Evolutionary conservation across 2,888 invertebrate genomes (phyloP), one percentile per base, ranked within the genome.

Genomic region (Xylophagus ater): DNA sequence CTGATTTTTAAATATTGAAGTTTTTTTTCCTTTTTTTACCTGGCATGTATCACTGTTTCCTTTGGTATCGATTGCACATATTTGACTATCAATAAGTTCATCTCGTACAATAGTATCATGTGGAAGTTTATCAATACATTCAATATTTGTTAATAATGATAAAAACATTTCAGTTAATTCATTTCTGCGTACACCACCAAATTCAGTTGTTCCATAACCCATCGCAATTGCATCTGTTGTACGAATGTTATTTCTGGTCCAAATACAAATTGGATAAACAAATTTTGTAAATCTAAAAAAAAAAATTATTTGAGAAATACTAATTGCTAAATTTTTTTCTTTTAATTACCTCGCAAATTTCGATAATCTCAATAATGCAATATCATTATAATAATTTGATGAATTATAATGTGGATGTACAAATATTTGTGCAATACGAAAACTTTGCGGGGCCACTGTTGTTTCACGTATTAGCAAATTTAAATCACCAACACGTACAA

Each of bases 341-440:
- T 14, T 3, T 39, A 33, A 12, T 14, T 18, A 28, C 13, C 3
- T 10, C 4, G 8, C 12, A 23, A n/a, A n/a, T n/a, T n/a, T n/a
- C 2, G 49, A 46, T 24, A 81, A 55, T 49, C 73, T 67, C 1
- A 82, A 41, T 0, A 82, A 57, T 0, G 78, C 79, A 35, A 82
- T 76, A 50, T 82, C 81, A 48, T 79, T 65, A 59, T 81, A 80
- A 13, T 69, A 67, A 0, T 53, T 48, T 0, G 71, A 70, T 0
- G 70, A 65, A 1, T 54, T 56, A 58, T 78, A 78, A 0, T 65
- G 53, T 0, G 77, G 77, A 50, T 80, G 75, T 3, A 59, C 55
- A 41, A 66, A 60, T 14, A 40, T 34, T 8, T 19, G 6, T 9
- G 29, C 24, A n/a, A 44, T 34, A 4, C 20, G 15, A 24, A 42